Evolutionary conservation across 2,797 vertebrate genomes (phyloP).

Genomic region (Antennarius maculatus): DNA sequence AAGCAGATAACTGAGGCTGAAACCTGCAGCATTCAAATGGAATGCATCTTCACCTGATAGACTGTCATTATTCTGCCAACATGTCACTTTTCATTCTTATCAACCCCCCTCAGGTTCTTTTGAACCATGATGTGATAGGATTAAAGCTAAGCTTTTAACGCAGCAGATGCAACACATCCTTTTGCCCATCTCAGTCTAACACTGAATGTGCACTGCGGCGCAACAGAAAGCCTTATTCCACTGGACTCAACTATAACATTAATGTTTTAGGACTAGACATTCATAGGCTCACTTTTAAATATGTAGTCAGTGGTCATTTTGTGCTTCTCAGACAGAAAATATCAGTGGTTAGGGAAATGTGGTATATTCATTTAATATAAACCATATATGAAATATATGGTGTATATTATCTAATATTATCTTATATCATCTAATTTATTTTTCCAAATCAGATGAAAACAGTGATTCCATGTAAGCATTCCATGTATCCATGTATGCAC

Average conservation of each 20-base stretch:
- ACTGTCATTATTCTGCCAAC: neutral
- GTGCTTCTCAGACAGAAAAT: too few species aligned
- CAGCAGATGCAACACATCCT: conserved; percentile 64
- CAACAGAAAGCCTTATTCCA: conserved; percentile 26
- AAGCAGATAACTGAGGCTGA: neutral
- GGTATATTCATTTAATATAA: too few species aligned
- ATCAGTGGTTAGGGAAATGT: too few species aligned
- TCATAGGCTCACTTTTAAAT: neutral
- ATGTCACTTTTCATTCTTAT: conserved; percentile 23
- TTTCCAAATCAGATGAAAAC: too few species aligned
- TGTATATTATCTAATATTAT: neutral
- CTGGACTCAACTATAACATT: conserved; percentile 24
- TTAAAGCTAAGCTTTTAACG: conserved; percentile 69
- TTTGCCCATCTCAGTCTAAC: conserved; percentile 69
- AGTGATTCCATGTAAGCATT: too few species aligned
- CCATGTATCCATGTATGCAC: too few species aligned
- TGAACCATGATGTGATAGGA: conserved; percentile 62
- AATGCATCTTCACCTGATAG: neutral
- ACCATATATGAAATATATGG: too few species aligned
- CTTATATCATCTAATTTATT: neutral
- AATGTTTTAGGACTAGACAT: conserved; percentile 11
- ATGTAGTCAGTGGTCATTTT: too few species aligned
- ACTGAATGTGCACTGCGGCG: conserved; percentile 44
- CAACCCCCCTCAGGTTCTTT: conserved; percentile 20
- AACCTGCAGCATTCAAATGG: neutral